phyloP scores from a whole-genome alignment of 2,888 invertebrate species.

The Leptinotarsa tumamoca region DNA sequence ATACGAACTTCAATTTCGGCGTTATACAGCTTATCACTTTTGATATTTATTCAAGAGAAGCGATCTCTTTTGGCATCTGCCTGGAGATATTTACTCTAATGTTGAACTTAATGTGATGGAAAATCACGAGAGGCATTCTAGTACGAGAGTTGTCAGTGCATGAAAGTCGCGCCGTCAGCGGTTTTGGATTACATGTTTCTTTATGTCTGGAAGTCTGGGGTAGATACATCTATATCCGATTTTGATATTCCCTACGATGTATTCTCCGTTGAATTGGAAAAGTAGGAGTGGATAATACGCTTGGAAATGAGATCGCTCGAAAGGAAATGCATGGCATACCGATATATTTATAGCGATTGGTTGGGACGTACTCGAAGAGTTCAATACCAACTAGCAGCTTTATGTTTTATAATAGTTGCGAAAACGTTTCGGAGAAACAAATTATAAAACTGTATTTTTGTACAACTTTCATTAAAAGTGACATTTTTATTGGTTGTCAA shows the following conservation, averaged over 20 bases:
- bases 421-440: too few species aligned
- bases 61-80: slow-evolving; percentile 25
- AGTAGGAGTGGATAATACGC: neutral
- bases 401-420: too few species aligned
- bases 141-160: slow-evolving; percentile 27
- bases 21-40: slow-evolving; percentile 20
- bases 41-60: slow-evolving; percentile 23
- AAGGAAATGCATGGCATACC: neutral
- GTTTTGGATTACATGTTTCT: slow-evolving; percentile 15
- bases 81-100: slow-evolving; percentile 37
- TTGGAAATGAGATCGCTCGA: neutral
- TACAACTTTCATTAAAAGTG: too few species aligned
- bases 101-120: slow-evolving; percentile 39
- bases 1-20: slow-evolving; percentile 15
- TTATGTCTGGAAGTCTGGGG: slow-evolving; percentile 21
- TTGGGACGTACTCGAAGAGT: neutral
- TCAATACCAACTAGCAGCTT: too few species aligned
- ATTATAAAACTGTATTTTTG: too few species aligned
- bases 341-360: neutral
- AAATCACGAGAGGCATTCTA: slow-evolving; percentile 39
- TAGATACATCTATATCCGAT: neutral
- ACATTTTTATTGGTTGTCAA: too few species aligned
- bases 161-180: slow-evolving; percentile 24
- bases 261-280: neutral
- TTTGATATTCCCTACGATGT: neutral